Conservation (phyloP, 1,140 invertebrate species). For the Pseudomyrmex concolor region DNA sequence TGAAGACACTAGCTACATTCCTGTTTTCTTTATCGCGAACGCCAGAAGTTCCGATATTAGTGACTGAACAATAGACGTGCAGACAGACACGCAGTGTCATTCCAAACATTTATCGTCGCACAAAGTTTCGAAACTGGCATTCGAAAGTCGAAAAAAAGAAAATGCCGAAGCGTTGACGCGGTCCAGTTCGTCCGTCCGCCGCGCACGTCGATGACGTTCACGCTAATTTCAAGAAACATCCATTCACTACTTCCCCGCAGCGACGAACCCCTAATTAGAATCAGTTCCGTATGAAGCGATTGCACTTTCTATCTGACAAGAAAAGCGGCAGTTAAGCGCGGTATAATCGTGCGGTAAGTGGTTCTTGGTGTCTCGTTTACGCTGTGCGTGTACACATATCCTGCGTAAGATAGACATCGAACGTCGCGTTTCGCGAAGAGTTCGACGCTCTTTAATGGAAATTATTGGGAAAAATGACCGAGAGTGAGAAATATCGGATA, state of each 20-base stretch:
- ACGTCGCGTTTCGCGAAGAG: background rate
- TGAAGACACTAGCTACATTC: too few relatives aligned
- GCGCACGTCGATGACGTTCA: slow-evolving; percentile 14
- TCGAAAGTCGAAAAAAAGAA: slow-evolving; percentile 64
- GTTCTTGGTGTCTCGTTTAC: background rate
- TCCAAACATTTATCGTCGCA: background rate
- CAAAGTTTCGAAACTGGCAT: slow-evolving; percentile 35
- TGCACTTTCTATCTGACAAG: slow-evolving; percentile 16
- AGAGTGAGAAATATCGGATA: background rate
- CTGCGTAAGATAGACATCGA: background rate
- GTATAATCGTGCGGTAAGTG: background rate
- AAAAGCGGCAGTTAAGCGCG: slow-evolving; percentile 1
- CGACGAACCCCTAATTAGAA: slow-evolving; percentile 60
- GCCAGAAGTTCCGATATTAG: too few relatives aligned
- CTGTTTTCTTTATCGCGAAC: too few relatives aligned
- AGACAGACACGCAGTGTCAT: too few relatives aligned
- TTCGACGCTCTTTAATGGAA: background rate
- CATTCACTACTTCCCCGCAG: slow-evolving; percentile 22
- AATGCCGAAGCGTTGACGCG: slow-evolving; percentile 58
- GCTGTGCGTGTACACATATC: background rate
- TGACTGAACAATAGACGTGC: too few relatives aligned
- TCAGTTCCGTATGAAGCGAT: slow-evolving; percentile 19
- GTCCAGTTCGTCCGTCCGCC: slow-evolving; percentile 64
- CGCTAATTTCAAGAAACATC: slow-evolving; percentile 64
- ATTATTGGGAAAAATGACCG: background rate